Evolutionary conservation across 2,113 vertebrate species (phyloP).

Genomic region (Rousettus leschenaultii): DNA sequence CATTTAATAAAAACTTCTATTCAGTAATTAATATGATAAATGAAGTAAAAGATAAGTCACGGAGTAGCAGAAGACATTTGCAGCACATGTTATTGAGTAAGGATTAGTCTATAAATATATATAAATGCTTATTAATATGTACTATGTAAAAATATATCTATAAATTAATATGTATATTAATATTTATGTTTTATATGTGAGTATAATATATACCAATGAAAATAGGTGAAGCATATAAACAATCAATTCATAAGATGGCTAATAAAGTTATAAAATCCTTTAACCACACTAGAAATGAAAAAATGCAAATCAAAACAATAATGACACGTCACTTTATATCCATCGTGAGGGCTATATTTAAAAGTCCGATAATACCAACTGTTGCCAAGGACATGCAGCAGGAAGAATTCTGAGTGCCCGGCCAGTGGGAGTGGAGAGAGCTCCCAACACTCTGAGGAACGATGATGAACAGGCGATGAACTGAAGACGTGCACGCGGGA

Average conservation of each 20-base stretch:
- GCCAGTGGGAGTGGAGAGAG: not conserved
- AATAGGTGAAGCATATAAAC: not conserved
- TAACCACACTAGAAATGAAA: not conserved
- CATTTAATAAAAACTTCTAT: not conserved
- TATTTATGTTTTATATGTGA: not conserved
- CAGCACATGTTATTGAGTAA: not conserved
- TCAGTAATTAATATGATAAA: not conserved
- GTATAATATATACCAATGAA: not conserved
- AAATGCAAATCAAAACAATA: not conserved
- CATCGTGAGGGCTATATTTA: not conserved
- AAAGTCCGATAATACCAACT: not conserved
- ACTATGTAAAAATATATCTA: not conserved
- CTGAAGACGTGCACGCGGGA: not conserved
- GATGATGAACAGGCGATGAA: not conserved
- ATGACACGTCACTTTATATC: not conserved
- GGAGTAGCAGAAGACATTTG: not conserved
- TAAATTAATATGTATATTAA: not conserved
- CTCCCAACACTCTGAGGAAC: not conserved
- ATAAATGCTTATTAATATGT: not conserved
- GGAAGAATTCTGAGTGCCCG: not conserved
- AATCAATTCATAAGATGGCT: not conserved
- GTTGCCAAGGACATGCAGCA: not conserved
- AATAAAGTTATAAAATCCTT: not conserved
- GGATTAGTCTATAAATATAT: not conserved
- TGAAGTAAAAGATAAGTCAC: not conserved